These are phyloP conservation scores for Pinctada fucata DNA, from an alignment of 2,888 invertebrate species.

Conservation along the genomic window DNA sequence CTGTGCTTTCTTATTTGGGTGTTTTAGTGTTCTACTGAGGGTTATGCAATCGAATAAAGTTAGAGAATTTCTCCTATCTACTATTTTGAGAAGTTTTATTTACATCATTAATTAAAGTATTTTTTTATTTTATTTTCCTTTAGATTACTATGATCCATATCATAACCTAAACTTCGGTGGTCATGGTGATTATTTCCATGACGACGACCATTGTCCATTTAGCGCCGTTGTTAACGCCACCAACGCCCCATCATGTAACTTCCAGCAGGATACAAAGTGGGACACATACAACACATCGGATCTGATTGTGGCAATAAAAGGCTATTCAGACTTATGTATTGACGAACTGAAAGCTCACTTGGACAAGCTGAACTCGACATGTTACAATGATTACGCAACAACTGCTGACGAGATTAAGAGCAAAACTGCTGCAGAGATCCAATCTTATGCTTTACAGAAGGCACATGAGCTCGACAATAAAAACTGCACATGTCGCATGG, in stretches of 20 bases:
- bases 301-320: neutral
- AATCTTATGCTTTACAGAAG: too few species aligned
- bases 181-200: too few species aligned
- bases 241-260: neutral
- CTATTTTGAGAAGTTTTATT: too few species aligned
- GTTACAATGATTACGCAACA: neutral
- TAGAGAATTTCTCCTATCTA: too few species aligned
- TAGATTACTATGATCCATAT: neutral
- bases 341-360: neutral
- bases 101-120: too few species aligned
- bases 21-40: too few species aligned
- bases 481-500: too few species aligned
- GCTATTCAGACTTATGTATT: neutral
- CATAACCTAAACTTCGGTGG: neutral
- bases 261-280: neutral
- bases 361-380: neutral
- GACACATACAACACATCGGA: neutral
- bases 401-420: neutral
- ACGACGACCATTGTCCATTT: neutral
- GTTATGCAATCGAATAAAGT: too few species aligned
- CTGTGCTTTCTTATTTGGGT: too few species aligned
- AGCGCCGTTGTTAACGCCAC: neutral
- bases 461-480: too few species aligned
- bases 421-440: too few species aligned
- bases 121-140: too few species aligned